Evolutionary conservation across 2,888 invertebrate species (phyloP).

Genomic region (Pseudococcus jackbeardsleyi): DNA sequence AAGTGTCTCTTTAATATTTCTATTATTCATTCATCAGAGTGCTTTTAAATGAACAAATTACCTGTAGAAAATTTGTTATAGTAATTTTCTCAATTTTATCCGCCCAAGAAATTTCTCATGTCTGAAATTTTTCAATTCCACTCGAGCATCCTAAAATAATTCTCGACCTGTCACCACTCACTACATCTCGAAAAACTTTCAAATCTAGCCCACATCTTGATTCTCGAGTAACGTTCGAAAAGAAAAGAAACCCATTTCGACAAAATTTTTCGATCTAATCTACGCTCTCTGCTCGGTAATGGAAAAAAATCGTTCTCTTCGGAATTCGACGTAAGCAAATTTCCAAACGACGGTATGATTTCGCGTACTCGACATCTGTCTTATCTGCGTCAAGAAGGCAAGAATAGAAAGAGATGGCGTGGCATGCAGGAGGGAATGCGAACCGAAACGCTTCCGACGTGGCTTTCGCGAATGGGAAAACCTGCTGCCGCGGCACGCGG

Average conservation of each 20-base stretch:
- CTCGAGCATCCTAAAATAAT: neutral
- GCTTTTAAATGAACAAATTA: neutral
- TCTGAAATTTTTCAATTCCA: neutral
- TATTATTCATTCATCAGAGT: no score
- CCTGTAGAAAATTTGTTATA: neutral
- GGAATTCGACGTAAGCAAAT: conserved; percentile 20
- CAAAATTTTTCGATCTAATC: neutral
- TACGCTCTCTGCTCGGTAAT: neutral
- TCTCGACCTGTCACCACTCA: neutral
- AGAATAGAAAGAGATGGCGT: neutral
- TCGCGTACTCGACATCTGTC: conserved; percentile 31
- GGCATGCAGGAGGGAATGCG: neutral
- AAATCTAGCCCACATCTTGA: neutral
- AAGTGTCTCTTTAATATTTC: neutral
- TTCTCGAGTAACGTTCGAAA: neutral
- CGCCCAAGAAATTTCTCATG: neutral
- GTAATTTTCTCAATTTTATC: neutral
- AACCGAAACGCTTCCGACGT: neutral
- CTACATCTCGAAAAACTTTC: neutral
- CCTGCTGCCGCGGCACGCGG: neutral
- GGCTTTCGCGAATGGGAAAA: neutral
- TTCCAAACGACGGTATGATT: neutral
- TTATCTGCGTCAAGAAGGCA: neutral
- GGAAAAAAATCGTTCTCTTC: neutral
- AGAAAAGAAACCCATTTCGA: neutral